phyloP scores from a whole-genome alignment of 2,888 invertebrate genomes.

The Itoplectis maculator region DNA sequence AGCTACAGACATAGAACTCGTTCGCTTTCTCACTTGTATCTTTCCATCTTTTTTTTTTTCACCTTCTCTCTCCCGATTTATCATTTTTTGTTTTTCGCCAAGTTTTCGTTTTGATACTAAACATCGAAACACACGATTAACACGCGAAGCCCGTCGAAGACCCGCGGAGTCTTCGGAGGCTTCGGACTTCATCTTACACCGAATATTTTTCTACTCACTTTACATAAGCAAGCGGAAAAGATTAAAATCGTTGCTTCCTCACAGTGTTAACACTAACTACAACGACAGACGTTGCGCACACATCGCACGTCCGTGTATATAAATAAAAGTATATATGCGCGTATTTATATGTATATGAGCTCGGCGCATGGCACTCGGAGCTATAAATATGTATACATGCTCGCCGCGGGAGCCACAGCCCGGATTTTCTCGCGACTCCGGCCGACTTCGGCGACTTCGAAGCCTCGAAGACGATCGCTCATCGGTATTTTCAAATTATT shows the following conservation, averaged over 20 bases:
- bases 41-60: neutral
- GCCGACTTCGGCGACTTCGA: neutral
- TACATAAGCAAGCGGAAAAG: neutral
- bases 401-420: constrained; percentile 24
- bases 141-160: constrained; percentile 1
- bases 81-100: neutral
- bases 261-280: constrained; percentile 2
- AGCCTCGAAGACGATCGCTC: too few relatives aligned
- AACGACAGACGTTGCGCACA: constrained; percentile 26
- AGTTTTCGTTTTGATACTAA: constrained; percentile 1
- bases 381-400: constrained; percentile 44
- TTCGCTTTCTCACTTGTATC: constrained; percentile 57
- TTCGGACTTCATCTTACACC: neutral
- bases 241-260: constrained; percentile 28
- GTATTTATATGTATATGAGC: constrained; percentile 33
- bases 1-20: constrained; percentile 61
- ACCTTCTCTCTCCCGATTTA: neutral
- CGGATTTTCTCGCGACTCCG: constrained; percentile 11
- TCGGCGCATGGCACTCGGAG: constrained; percentile 23
- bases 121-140: constrained; percentile 49
- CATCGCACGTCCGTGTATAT: neutral
- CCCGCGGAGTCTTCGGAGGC: neutral
- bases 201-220: constrained; percentile 1
- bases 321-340: constrained; percentile 9
- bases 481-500: too few relatives aligned